phyloP scores from a whole-genome alignment of 2,113 vertebrate species.

The Eidolon helvum region DNA sequence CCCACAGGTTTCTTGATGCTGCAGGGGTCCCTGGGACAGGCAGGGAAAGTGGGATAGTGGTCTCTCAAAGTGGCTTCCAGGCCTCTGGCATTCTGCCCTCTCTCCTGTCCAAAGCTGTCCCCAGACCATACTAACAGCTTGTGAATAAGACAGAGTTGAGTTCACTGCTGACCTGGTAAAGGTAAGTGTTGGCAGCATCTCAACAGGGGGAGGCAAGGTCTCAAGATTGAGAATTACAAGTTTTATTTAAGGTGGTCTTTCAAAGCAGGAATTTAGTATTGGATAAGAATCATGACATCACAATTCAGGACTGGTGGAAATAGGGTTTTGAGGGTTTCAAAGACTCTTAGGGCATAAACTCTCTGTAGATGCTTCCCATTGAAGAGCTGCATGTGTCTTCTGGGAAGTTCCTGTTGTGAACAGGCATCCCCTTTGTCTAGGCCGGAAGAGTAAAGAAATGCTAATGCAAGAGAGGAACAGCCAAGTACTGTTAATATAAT shows the following conservation, averaged over 20 bases:
- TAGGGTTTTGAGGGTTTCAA: background rate
- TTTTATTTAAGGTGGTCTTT: background rate
- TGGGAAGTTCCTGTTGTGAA: background rate
- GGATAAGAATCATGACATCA: background rate
- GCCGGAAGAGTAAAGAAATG: slow-evolving; percentile 11
- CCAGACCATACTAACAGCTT: background rate
- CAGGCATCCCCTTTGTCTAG: background rate
- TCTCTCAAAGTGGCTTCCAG: background rate
- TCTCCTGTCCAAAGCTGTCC: background rate
- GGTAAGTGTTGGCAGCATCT: fast-evolving
- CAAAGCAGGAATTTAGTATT: background rate
- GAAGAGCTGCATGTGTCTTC: background rate
- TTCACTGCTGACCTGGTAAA: background rate
- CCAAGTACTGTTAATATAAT: background rate
- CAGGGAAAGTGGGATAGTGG: background rate
- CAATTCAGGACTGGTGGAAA: background rate
- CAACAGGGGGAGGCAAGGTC: background rate
- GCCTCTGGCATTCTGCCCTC: too few species aligned
- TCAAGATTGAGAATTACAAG: background rate
- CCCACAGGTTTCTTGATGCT: background rate
- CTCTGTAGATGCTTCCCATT: background rate
- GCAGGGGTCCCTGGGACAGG: background rate
- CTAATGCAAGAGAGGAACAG: background rate
- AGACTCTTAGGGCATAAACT: background rate
- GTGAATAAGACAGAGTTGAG: background rate